phyloP scores from a whole-genome alignment of 1,140 invertebrate genomes.

The Hycleus phaleratus region DNA sequence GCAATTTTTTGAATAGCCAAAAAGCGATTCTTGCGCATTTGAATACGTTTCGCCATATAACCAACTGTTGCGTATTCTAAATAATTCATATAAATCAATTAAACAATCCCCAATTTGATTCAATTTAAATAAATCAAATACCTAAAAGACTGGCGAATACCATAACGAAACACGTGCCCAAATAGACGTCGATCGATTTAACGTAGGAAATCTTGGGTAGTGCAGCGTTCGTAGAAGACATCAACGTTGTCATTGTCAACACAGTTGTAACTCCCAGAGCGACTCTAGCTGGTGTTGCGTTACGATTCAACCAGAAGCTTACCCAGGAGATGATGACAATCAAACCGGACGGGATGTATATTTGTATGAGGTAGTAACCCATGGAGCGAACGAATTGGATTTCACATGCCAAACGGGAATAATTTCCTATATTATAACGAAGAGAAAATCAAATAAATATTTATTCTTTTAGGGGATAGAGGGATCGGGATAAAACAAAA shows the following conservation, averaged over 20 bases:
- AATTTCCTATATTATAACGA: slow-evolving; percentile 71
- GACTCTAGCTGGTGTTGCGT: slow-evolving; percentile 93
- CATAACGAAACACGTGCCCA: slow-evolving; percentile 97
- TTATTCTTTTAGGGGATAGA: not conserved
- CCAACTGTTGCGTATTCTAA: slow-evolving; percentile 90
- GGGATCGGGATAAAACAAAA: too few species aligned
- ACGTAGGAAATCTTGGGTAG: slow-evolving; percentile 98
- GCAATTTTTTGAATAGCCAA: slow-evolving; percentile 81
- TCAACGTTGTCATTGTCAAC: slow-evolving; percentile 97
- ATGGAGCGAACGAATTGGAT: slow-evolving; percentile 96
- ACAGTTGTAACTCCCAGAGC: slow-evolving; percentile 95
- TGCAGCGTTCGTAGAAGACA: slow-evolving; percentile 96
- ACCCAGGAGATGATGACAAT: slow-evolving; percentile 99
- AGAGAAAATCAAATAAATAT: not conserved
- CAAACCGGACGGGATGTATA: slow-evolving; percentile 96
- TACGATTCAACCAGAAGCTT: slow-evolving; percentile 77
- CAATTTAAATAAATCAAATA: slow-evolving; percentile 37
- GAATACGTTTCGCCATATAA: slow-evolving; percentile 91
- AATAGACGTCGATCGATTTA: slow-evolving; percentile 96
- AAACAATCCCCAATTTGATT: not conserved
- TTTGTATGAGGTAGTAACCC: slow-evolving; percentile 99
- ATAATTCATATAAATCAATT: not conserved
- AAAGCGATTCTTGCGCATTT: slow-evolving; percentile 88
- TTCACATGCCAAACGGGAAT: slow-evolving; percentile 93
- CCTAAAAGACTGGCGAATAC: slow-evolving; percentile 90